Base-by-base conservation (phyloP, 2,888 invertebrate species). In the Drosophila atroscutellata region DNA sequence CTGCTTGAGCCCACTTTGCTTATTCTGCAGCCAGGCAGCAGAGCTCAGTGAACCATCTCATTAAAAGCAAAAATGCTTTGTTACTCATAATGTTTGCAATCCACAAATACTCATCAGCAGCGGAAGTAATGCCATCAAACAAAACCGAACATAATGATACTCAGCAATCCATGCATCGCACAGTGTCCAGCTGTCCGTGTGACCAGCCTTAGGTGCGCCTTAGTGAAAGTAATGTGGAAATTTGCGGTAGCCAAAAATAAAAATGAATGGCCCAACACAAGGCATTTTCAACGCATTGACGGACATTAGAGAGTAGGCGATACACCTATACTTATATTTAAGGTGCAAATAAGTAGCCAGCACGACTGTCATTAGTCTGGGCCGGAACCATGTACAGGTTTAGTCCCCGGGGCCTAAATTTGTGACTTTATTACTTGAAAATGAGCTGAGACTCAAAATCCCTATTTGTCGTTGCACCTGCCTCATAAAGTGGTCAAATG, bases 401-500 rank as follows among this genome's bases (percentile, higher is more conserved):
- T 56, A 26, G 50, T 60, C 79, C 57, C 28, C n/a, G 55, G 82
- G 69, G 61, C 65, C 69, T 86, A 74, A 83, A 80, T 88, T 88
- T 83, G 74, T 71, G 55, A 78, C 54, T 90, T 86, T 90, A 86
- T 88, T 90, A 83, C 86, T 52, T 63, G 63, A 72, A 83, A 88
- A 86, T 76, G 63, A 60, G 42, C 47, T 36, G 26, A 20, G 59
- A 60, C 59, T 30, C 15, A n/a, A 72, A 65, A 74, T 77, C 72
- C 89, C 86, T 72, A 72, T 77, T 66, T 55, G 56, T 36, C 39
- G 30, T 37, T 47, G 50, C 70, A 71, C 49, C 73, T 87, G 76
- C 72, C 73, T 51, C 80, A 72, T 76, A 79, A 85, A 80, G 56
- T 61, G 60, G 26, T 65, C 69, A 42, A 71, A 47, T 60, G 62